Percentiles rank a stretch among this genome's conserved stretches.
Evolutionary conservation across 2,888 invertebrate species (phyloP).

Genomic region (Diarsia dahlii): DNA sequence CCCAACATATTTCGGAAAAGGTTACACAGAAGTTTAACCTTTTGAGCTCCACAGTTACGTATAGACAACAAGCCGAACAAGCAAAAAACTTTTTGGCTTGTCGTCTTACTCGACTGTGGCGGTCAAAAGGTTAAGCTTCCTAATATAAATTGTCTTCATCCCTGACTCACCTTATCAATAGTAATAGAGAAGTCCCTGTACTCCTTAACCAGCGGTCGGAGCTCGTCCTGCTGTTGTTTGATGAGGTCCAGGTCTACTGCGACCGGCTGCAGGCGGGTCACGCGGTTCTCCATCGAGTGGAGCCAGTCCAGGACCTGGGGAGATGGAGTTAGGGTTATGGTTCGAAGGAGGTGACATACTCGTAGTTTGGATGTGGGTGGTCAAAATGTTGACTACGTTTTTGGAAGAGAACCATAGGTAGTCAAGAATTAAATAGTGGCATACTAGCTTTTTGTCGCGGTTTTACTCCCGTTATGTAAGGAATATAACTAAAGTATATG

Average conservation of each 20-base stretch:
- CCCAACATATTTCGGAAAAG: not conserved
- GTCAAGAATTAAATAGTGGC: no score
- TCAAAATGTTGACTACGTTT: no score
- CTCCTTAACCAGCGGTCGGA: constrained; percentile 96
- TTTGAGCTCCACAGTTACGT: no score
- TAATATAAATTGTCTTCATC: no score
- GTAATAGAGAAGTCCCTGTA: constrained; percentile 96
- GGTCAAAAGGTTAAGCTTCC: no score
- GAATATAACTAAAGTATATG: no score
- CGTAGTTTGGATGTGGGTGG: not conserved
- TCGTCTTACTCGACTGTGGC: no score
- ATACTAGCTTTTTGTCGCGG: no score
- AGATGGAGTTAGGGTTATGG: not conserved
- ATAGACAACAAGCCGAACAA: no score
- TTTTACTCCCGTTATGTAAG: no score
- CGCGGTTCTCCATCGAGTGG: constrained; percentile 94
- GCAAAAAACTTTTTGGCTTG: no score
- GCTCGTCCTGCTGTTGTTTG: constrained; percentile 95
- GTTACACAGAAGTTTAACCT: not conserved
- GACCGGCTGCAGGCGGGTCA: constrained; percentile 95
- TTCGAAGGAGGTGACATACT: not conserved
- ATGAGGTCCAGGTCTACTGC: constrained; percentile 97
- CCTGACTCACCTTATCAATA: constrained; percentile 93
- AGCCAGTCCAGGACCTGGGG: constrained; percentile 95
- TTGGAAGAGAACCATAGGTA: no score